phyloP scores from a whole-genome alignment of 2,113 vertebrate species.

The Struthio camelus region DNA sequence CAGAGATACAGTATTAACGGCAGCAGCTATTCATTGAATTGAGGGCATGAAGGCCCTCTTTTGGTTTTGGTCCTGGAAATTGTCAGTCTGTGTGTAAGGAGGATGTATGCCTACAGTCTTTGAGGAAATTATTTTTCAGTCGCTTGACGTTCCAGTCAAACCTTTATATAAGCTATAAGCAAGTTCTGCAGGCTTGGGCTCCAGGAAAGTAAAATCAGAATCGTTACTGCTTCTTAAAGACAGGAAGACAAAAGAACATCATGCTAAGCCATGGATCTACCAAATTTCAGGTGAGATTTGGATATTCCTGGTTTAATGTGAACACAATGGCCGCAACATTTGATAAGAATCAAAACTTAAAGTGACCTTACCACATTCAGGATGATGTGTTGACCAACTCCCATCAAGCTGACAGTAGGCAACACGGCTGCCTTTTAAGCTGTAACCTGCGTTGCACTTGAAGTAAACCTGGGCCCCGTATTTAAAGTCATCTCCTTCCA shows the following conservation, averaged over 20 bases:
- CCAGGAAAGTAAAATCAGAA: background rate
- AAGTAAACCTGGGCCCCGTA: conserved; percentile 84
- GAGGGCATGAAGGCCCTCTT: background rate
- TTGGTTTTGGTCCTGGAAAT: background rate
- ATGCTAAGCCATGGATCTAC: background rate
- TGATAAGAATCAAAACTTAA: conserved; percentile 49
- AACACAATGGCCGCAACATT: background rate
- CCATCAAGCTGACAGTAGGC: conserved; percentile 85
- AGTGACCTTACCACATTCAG: conserved; percentile 84
- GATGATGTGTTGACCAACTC: conserved; percentile 82
- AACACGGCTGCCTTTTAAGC: conserved; percentile 77
- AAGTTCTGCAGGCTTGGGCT: background rate
- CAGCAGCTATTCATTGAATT: background rate
- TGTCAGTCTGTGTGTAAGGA: background rate
- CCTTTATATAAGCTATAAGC: background rate
- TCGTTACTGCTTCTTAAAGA: background rate
- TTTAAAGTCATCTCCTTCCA: conserved; percentile 84
- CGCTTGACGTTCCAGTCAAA: background rate
- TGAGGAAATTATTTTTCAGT: background rate
- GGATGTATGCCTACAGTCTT: background rate
- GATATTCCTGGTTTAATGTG: background rate
- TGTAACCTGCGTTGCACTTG: conserved; percentile 83
- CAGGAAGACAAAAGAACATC: background rate
- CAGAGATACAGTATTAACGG: background rate
- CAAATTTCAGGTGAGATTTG: background rate